Base-by-base conservation (phyloP, 2,888 invertebrate genomes). In the Ditula angustiorana region DNA sequence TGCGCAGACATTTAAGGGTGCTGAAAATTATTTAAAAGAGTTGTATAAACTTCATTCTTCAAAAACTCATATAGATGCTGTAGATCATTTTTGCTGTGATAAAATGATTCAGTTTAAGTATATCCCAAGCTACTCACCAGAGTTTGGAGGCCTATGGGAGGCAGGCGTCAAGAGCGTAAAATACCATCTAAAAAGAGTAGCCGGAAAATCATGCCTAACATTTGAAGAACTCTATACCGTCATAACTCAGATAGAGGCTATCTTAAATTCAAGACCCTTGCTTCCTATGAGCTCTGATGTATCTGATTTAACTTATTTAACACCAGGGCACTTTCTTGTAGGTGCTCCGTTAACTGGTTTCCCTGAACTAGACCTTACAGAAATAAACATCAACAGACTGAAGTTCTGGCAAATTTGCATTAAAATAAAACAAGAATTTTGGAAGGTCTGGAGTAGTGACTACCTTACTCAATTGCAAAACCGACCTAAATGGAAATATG, bases 321-420 rank as follows among this genome's bases (percentile, higher is more conserved):
- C n/a, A n/a, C n/a, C n/a, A n/a, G n/a, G n/a, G n/a, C 70, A 72
- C 46, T 72, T 72, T 26, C 52, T 68, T 5, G 61, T 61, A 30
- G 64, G 67, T 37, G 21, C 16, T 33, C 33, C 52, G 23, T 24
- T 69, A 35, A 66, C 21, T 8, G 47, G 55, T n/a, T n/a, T n/a
- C n/a, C n/a, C n/a, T n/a, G n/a, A n/a, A n/a, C n/a, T n/a, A n/a
- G n/a, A n/a, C n/a, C 37, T 63, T 13, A 56, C 61, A 35, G 41
- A 68, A 16, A 41, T 26, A 44, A 26, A 53, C 50, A 49, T 67
- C 28, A 61, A 69, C n/a, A 61, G 65, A 37, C 52, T 71, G 28
- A 67, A 63, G 49, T 70, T 68, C 10, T 66, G 68, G n/a, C n/a
- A n/a, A n/a, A n/a, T n/a, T n/a, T 33, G 33, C 11, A 33, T 33